Percentiles rank a stretch among this genome's conserved stretches.
Conservation (phyloP, 2,113 vertebrate genomes). For the Datnioides undecimradiatus region DNA sequence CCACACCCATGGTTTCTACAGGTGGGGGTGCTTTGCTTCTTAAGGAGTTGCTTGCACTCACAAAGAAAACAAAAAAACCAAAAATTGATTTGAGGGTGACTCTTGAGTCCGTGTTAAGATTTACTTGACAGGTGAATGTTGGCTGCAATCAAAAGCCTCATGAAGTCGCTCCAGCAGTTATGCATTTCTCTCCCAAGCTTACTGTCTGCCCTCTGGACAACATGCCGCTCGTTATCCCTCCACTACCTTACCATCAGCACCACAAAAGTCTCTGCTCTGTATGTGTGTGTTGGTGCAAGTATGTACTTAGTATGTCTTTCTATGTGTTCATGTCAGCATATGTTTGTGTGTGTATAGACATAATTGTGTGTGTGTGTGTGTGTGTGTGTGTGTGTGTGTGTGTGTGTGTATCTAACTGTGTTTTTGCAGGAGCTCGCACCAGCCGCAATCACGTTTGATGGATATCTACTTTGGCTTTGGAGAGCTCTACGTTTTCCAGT, state of each 20-base stretch:
- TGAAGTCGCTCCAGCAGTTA: conserved; percentile 29
- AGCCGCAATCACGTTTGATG: conserved; percentile 80
- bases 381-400: conserved; percentile 51
- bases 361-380: conserved; percentile 66
- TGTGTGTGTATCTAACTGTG: conserved; percentile 63
- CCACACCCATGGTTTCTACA: conserved; percentile 1
- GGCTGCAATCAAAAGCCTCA: conserved; percentile 26
- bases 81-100: conserved; percentile 38
- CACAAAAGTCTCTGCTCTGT: conserved; percentile 44
- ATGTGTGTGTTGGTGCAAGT: conserved; percentile 8
- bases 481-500: conserved; percentile 77
- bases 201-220: conserved; percentile 33
- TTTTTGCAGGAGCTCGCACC: conserved; percentile 66
- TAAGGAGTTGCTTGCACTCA: conserved; percentile 11
- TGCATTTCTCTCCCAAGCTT: conserved; percentile 15
- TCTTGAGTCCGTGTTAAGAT: conserved; percentile 38
- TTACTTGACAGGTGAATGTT: conserved; percentile 62
- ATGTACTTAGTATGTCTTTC: conserved; percentile 43
- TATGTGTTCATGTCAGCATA: conserved; percentile 32
- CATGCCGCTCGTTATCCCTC: conserved; percentile 42
- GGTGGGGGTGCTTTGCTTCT: conserved; percentile 18
- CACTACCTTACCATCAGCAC: conserved; percentile 39
- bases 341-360: conserved; percentile 47
- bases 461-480: conserved; percentile 79
- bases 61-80: conserved; percentile 35